phyloP scores from a whole-genome alignment of 2,797 vertebrate species.

The Erpetoichthys calabaricus region DNA sequence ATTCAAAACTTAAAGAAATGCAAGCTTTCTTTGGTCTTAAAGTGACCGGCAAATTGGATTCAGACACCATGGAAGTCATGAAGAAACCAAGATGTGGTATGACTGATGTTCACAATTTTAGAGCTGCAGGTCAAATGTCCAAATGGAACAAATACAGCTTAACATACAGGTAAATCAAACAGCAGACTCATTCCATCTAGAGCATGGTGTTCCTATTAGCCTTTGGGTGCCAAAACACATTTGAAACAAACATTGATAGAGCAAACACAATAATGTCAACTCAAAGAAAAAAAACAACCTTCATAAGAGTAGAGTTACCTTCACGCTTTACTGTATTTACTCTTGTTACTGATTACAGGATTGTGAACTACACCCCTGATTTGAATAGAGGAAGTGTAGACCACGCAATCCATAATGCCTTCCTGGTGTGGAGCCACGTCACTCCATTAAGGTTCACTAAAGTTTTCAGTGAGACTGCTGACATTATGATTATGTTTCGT shows the following conservation, averaged over 20 bases:
- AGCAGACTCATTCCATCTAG: no score
- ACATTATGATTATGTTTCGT: slow-evolving; percentile 36
- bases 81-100: slow-evolving; percentile 55
- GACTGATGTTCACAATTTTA: slow-evolving; percentile 41
- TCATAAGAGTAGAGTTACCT: no score
- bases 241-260: no score
- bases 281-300: no score
- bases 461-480: slow-evolving; percentile 30
- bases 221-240: no score
- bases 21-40: slow-evolving; percentile 59
- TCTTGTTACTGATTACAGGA: slow-evolving; percentile 16
- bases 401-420: slow-evolving; percentile 34
- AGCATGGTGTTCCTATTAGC: no score
- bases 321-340: no score
- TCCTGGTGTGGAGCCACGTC: slow-evolving; percentile 44
- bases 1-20: slow-evolving; percentile 49
- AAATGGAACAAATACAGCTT: slow-evolving; percentile 47
- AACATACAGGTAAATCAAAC: slow-evolving; percentile 52
- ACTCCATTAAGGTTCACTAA: slow-evolving; percentile 44
- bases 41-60: slow-evolving; percentile 48
- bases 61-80: slow-evolving; percentile 35
- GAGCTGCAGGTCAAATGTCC: slow-evolving; percentile 19
- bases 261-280: no score
- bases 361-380: slow-evolving; percentile 30
- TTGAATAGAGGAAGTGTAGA: slow-evolving; percentile 24